Conservation (phyloP, 2,113 vertebrate species). For the Acinonyx jubatus region DNA sequence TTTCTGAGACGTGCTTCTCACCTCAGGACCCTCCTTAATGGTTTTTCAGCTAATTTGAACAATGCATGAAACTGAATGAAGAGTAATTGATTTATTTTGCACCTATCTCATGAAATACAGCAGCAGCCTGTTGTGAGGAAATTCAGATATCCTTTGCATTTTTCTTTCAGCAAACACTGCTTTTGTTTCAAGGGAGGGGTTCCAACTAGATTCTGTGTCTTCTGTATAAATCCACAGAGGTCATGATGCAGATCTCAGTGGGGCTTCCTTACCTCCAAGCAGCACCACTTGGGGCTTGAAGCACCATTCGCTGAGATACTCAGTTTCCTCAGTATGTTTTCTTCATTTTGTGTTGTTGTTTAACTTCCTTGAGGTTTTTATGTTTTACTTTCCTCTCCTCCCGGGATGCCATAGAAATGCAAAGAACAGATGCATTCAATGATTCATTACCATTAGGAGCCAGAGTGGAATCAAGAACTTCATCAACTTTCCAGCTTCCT, state of each 20-base stretch:
- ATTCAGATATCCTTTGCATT: background rate
- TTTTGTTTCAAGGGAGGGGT: background rate
- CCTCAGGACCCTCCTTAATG: background rate
- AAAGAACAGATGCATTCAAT: slow-evolving; percentile 37
- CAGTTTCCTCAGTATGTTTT: background rate
- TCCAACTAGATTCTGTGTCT: background rate
- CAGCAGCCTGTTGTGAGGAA: background rate
- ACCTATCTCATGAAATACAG: slow-evolving; percentile 15
- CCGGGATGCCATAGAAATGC: background rate
- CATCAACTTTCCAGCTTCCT: background rate
- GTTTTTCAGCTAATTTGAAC: background rate
- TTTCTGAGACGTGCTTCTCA: background rate
- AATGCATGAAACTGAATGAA: background rate
- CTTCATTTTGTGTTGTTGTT: background rate
- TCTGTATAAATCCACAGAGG: slow-evolving; percentile 21
- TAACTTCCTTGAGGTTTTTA: slow-evolving; percentile 25
- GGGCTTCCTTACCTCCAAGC: background rate
- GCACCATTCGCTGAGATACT: background rate
- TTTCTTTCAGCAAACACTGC: background rate
- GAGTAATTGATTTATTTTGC: slow-evolving; percentile 33
- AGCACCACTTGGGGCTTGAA: background rate
- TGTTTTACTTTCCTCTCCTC: slow-evolving; percentile 24
- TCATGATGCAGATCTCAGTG: background rate
- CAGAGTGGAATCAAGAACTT: slow-evolving; percentile 37
- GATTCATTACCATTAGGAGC: slow-evolving; percentile 49